Percentiles rank a stretch among this genome's conserved stretches.
Evolutionary conservation across 2,797 vertebrate genomes (phyloP).

Genomic region (Gymnopithys bicolor): DNA sequence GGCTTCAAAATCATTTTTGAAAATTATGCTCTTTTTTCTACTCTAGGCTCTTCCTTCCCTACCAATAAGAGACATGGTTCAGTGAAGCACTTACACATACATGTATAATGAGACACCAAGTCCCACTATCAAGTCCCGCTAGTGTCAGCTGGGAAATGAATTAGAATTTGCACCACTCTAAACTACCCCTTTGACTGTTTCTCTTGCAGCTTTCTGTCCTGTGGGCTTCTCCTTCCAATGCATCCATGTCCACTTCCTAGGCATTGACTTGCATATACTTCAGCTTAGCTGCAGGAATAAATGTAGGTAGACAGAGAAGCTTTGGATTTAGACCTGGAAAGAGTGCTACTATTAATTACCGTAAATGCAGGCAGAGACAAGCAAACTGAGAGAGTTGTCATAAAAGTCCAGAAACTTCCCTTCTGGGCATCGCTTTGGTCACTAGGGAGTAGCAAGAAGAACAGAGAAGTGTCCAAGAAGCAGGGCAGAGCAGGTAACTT

Average conservation of each 20-base stretch:
- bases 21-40: neutral
- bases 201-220: conserved; percentile 3
- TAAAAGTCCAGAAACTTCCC: neutral
- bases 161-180: neutral
- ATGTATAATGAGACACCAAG: neutral
- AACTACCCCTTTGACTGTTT: neutral
- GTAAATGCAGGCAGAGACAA: neutral
- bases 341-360: neutral
- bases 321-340: neutral
- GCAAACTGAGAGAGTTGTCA: conserved; percentile 12
- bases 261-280: neutral
- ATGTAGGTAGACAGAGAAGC: neutral
- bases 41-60: neutral
- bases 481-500: neutral
- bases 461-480: neutral
- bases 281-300: neutral
- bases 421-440: neutral
- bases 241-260: neutral
- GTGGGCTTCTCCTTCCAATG: neutral
- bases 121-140: neutral
- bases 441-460: neutral
- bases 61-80: neutral
- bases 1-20: neutral
- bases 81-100: neutral
- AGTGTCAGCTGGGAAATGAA: neutral